phyloP scores from a whole-genome alignment of 1,140 invertebrate species.

The Bombus sibiricus region DNA sequence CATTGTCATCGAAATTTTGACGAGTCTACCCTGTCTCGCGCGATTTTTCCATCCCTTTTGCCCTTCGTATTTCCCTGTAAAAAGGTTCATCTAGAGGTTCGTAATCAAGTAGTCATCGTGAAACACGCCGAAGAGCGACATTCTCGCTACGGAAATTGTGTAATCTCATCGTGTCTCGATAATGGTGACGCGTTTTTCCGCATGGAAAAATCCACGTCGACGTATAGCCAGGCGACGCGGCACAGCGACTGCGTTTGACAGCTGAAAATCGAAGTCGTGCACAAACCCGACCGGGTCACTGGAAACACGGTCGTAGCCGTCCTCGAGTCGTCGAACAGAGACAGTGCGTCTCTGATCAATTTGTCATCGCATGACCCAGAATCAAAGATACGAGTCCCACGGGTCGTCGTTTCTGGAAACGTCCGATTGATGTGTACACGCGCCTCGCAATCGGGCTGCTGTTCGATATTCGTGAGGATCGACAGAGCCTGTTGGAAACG shows the following conservation, averaged over 20 bases:
- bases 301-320: constrained; percentile 6
- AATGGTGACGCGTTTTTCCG: constrained; percentile 8
- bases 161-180: neutral
- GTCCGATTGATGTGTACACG: constrained; percentile 24
- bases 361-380: constrained; percentile 68
- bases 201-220: neutral
- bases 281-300: neutral
- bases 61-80: neutral
- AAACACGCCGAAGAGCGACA: neutral
- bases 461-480: neutral
- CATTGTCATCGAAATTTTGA: constrained; percentile 48
- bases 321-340: constrained; percentile 8
- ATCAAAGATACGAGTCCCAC: constrained; percentile 66
- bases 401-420: constrained; percentile 59
- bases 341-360: constrained; percentile 64
- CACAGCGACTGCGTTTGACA: constrained; percentile 20
- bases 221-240: neutral
- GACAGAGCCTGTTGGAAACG: neutral
- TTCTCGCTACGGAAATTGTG: neutral
- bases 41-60: neutral
- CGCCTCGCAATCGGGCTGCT: neutral
- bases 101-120: neutral
- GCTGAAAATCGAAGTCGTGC: constrained; percentile 34
- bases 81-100: constrained; percentile 25
- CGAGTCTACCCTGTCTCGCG: neutral